phyloP scores from a whole-genome alignment of 1,140 invertebrate genomes.

The Papilio helenus region DNA sequence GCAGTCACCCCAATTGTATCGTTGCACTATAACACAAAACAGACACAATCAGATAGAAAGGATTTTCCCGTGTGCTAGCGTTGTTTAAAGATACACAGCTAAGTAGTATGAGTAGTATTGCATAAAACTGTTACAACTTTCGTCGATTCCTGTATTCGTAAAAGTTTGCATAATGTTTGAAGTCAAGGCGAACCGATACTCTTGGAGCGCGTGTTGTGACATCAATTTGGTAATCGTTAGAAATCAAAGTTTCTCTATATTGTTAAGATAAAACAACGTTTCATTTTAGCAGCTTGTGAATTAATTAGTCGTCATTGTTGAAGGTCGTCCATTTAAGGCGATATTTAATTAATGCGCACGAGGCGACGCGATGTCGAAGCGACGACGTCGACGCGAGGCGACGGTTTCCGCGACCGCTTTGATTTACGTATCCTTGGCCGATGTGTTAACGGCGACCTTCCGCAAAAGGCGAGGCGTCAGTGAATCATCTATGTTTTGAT shows the following conservation, averaged over 20 bases:
- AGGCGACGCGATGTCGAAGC: conserved; percentile 41
- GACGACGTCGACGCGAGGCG: conserved; percentile 40
- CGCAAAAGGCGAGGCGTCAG: conserved; percentile 55
- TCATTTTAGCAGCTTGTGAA: conserved; percentile 54
- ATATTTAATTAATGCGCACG: conserved; percentile 60
- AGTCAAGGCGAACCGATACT: conserved; percentile 26
- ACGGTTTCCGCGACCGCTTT: conserved; percentile 61
- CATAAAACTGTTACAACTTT: conserved; percentile 6
- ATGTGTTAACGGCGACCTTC: conserved; percentile 67
- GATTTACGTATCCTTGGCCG: conserved; percentile 65
- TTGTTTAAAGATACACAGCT: background rate
- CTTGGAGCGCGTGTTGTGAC: conserved; percentile 13
- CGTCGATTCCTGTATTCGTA: background rate
- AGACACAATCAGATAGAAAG: background rate
- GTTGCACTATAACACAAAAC: conserved; percentile 12
- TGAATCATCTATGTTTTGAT: conserved; percentile 65
- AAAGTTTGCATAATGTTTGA: conserved; percentile 1
- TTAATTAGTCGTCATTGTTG: conserved; percentile 56
- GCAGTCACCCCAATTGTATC: conserved; percentile 45
- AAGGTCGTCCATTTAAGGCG: conserved; percentile 62
- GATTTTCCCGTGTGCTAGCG: background rate
- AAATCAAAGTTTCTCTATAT: conserved; percentile 37
- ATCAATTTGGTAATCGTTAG: conserved; percentile 24
- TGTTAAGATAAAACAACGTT: conserved; percentile 34
- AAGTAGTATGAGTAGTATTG: background rate